Base-by-base conservation (phyloP, 1,140 invertebrate genomes). In the Drosophila sp. region DNA sequence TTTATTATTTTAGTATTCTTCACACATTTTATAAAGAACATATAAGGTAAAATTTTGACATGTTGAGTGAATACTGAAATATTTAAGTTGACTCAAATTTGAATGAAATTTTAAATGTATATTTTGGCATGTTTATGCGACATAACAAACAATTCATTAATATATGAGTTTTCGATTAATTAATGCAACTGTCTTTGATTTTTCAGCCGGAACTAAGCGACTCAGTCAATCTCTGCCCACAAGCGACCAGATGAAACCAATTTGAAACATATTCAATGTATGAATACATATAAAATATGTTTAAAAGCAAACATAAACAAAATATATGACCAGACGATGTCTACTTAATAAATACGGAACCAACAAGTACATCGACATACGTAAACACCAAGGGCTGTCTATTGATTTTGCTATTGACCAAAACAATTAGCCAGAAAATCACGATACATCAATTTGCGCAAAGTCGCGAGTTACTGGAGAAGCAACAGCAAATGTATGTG, bases 401-500 rank as follows among this genome's bases (percentile, higher is more conserved):
- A 21, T 21, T 21, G 16, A 51, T 56, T 63, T 63, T 53, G 14
- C 25, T 87, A 61, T 89, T 89, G 76, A 63, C 76, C 58, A 75
- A 84, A 72, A 66, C 73, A 89, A 89, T 89, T 89, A 84, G 82
- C 51, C 58, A 67, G 25, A 66, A 74, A 80, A 89, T 89, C 83
- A 89, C 83, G 80, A 89, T 77, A 89, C 79, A 80, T 80, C 84
- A 89, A 89, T 89, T 89, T 83, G 76, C 83, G 87, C 59, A 50
- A 43, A 82, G 45, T 43, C 75, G 83, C 40, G 78, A 81, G 25
- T 62, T 70, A 48, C 56, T 86, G 14, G 45, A 43, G 29, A 14
- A 45, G 43, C 11, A 18, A 16, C 41, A 27, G 14, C 43, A 45
- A 53, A 32, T 8, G 29, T 48, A 58, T 51, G 56, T 61, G 54